Evolutionary conservation across 2,888 invertebrate species (phyloP).

Genomic region (Heliconius aoede): DNA sequence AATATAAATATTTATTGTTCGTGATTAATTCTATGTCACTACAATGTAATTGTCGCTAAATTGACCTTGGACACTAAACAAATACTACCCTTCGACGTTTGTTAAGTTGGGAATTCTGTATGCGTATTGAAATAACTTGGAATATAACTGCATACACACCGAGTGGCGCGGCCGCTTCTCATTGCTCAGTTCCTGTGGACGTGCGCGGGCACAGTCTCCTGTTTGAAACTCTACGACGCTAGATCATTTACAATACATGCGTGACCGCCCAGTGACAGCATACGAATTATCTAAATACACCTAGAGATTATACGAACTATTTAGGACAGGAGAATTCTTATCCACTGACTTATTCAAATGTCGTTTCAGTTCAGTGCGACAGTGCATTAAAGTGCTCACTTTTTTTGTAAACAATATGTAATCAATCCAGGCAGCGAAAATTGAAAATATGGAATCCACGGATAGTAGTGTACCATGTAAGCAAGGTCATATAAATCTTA

Average conservation of each 20-base stretch:
- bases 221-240: constrained; percentile 56
- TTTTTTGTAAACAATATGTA: constrained; percentile 30
- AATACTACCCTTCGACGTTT: constrained; percentile 58
- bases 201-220: constrained; percentile 61
- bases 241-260: constrained; percentile 58
- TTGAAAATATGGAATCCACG: constrained; percentile 41
- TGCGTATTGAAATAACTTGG: constrained; percentile 78
- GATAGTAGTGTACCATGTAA: constrained; percentile 44
- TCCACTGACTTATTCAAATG: constrained; percentile 47
- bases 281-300: constrained; percentile 52
- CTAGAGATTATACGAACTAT: constrained; percentile 60
- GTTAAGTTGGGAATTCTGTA: constrained; percentile 74
- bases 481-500: not conserved
- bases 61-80: constrained; percentile 56
- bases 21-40: not conserved
- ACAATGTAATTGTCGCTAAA: not conserved
- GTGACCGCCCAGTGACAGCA: constrained; percentile 60
- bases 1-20: not conserved
- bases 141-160: constrained; percentile 63
- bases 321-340: constrained; percentile 57
- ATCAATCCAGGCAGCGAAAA: constrained; percentile 13
- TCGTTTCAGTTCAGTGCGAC: constrained; percentile 25
- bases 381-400: constrained; percentile 35
- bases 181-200: constrained; percentile 68
- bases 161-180: constrained; percentile 44